Evolutionary conservation across 2,888 invertebrate genomes (phyloP).

Genomic region (Notocelia uddmanniana): DNA sequence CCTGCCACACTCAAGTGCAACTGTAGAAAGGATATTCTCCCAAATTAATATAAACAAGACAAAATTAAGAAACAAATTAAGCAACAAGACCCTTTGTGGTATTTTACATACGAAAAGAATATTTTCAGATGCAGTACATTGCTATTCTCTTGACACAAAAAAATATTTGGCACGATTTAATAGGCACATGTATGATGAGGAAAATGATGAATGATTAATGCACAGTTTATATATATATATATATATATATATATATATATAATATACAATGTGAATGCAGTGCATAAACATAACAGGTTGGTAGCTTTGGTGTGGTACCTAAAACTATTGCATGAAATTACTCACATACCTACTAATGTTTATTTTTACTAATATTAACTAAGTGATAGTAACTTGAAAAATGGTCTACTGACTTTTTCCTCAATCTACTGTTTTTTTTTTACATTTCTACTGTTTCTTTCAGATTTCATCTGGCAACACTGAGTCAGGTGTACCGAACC

Average conservation of each 20-base stretch:
- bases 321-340: not conserved
- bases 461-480: constrained; percentile 1
- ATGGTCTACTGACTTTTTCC: not conserved
- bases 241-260: no score
- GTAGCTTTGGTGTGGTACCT: not conserved
- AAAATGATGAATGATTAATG: not conserved
- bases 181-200: constrained; percentile 1
- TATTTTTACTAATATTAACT: not conserved
- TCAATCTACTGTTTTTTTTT: not conserved
- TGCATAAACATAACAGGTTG: not conserved
- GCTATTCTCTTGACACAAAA: constrained; percentile 7
- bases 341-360: not conserved
- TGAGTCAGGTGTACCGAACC: no score
- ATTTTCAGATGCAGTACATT: no score
- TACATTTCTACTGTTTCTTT: constrained; percentile 2
- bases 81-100: constrained; percentile 2
- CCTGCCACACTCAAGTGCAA: constrained; percentile 2
- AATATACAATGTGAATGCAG: not conserved
- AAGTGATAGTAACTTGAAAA: not conserved
- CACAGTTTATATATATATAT: not conserved
- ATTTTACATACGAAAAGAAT: not conserved
- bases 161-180: constrained; percentile 2
- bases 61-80: not conserved
- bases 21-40: not conserved
- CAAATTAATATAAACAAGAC: constrained; percentile 16